Percentiles rank a stretch among this genome's conserved stretches.
These are phyloP conservation scores for Zhengitettix transpicula DNA, from an alignment of 2,888 invertebrate genomes.

Conservation along the genomic window DNA sequence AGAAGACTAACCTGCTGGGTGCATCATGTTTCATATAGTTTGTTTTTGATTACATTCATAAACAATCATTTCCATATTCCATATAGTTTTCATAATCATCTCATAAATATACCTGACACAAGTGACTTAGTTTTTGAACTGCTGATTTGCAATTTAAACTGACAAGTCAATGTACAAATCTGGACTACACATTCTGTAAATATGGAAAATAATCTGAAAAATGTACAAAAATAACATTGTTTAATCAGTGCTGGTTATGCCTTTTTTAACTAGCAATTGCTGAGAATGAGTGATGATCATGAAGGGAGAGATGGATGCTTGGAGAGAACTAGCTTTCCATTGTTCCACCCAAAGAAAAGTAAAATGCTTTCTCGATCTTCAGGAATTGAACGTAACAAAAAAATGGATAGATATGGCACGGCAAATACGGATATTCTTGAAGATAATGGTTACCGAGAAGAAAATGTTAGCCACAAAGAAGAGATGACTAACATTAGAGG, in stretches of 20 bases:
- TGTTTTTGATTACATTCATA: not conserved
- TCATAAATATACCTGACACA: not conserved
- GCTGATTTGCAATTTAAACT: not conserved
- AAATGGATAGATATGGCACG: not conserved
- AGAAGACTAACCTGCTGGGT: constrained; percentile 3
- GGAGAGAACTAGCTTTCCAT: constrained; percentile 8
- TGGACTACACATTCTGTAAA: not conserved
- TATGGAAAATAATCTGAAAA: not conserved
- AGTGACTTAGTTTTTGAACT: not conserved
- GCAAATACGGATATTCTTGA: not conserved
- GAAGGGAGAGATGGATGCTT: constrained; percentile 8
- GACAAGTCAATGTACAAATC: not conserved
- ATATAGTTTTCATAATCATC: no score
- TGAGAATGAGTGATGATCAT: constrained; percentile 11
- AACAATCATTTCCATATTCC: not conserved
- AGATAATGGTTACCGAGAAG: not conserved
- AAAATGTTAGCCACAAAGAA: not conserved
- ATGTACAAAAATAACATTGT: not conserved
- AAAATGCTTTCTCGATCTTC: constrained; percentile 3
- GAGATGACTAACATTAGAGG: not conserved
- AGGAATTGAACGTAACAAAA: not conserved
- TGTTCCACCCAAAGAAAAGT: constrained; percentile 9
- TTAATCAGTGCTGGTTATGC: not conserved
- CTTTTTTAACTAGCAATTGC: not conserved
- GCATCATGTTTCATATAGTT: not conserved